Percentiles rank a stretch among this genome's conserved stretches.
These are phyloP conservation scores for Dasysyrphus tricinctus DNA, from an alignment of 2,888 invertebrate species.

Conservation along the genomic window DNA sequence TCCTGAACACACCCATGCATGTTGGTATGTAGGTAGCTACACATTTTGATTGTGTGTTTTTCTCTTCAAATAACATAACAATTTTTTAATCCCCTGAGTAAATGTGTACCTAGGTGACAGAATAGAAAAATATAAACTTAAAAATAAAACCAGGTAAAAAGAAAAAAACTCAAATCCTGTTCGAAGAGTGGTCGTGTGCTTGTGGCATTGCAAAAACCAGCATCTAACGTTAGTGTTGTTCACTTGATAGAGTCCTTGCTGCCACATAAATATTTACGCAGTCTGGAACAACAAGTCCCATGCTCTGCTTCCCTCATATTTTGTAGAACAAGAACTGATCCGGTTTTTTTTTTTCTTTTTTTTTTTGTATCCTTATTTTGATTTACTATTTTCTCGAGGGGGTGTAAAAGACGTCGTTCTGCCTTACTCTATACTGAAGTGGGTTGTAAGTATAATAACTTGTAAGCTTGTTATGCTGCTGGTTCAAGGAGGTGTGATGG, in stretches of 20 bases:
- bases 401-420: neutral
- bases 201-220: slow-evolving; percentile 16
- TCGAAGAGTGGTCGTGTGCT: slow-evolving; percentile 22
- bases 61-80: slow-evolving; percentile 40
- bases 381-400: slow-evolving; percentile 16
- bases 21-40: too few species aligned
- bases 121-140: slow-evolving; percentile 14
- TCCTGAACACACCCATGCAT: neutral
- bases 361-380: slow-evolving; percentile 23
- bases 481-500: neutral
- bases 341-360: neutral
- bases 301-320: slow-evolving; percentile 3
- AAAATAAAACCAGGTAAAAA: slow-evolving; percentile 3
- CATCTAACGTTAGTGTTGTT: slow-evolving; percentile 9
- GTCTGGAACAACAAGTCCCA: slow-evolving; percentile 44
- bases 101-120: slow-evolving; percentile 44
- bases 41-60: slow-evolving; percentile 16
- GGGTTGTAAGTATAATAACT: too few species aligned
- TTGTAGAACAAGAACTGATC: slow-evolving; percentile 32
- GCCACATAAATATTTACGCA: slow-evolving; percentile 59
- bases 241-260: slow-evolving; percentile 46
- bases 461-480: neutral
- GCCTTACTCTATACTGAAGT: neutral
- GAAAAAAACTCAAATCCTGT: slow-evolving; percentile 19
- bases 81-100: slow-evolving; percentile 49